These are phyloP conservation scores for Petroica traversi DNA, from an alignment of 2,113 vertebrate species.

Conservation along the genomic window DNA sequence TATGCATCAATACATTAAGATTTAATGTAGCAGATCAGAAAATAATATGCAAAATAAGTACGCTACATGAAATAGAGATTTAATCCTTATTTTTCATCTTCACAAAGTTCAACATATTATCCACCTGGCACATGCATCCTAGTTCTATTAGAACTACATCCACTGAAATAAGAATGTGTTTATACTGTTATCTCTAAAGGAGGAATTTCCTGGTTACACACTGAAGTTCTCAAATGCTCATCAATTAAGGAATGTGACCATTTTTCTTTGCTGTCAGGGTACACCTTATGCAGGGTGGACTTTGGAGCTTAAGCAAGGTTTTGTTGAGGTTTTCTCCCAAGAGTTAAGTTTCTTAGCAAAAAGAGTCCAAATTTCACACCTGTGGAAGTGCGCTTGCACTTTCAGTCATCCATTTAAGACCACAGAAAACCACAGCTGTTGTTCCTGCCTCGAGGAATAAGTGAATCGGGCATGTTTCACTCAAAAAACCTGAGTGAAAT, in stretches of 20 bases:
- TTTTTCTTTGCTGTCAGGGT: neutral
- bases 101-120: neutral
- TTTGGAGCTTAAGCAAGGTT: neutral
- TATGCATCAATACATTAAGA: neutral
- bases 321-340: neutral
- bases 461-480: neutral
- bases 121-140: neutral
- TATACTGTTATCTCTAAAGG: neutral
- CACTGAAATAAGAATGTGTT: neutral
- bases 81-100: neutral
- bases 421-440: neutral
- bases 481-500: neutral
- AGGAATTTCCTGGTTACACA: neutral
- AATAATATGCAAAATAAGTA: neutral
- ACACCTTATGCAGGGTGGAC: neutral
- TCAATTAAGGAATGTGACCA: neutral
- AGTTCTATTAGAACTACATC: neutral
- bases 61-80: neutral
- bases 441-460: neutral
- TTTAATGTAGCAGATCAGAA: neutral
- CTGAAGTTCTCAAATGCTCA: neutral
- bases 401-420: neutral
- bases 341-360: neutral
- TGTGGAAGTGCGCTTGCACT: neutral
- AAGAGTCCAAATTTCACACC: neutral